Percentiles rank a stretch among this genome's conserved stretches.
phyloP scores from a whole-genome alignment of 1,140 invertebrate species.

The Zaprionus tsacasi region DNA sequence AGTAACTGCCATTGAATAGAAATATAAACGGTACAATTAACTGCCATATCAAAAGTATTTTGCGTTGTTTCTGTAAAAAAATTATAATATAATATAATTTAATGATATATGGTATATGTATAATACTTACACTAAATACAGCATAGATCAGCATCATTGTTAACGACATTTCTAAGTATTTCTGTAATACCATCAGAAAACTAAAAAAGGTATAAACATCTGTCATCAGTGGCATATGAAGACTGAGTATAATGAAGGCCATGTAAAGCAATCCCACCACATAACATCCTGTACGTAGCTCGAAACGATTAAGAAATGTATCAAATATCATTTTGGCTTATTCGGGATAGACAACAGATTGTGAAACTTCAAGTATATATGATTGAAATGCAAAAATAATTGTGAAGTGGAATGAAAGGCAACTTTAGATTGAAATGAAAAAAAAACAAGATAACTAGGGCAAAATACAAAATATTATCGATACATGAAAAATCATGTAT shows the following conservation, averaged over 20 bases:
- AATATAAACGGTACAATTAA: background rate
- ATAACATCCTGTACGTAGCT: constrained; percentile 26
- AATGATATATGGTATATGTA: no score
- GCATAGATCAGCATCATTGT: background rate
- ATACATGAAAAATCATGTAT: no score
- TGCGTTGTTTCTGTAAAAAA: constrained; percentile 11
- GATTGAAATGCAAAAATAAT: background rate
- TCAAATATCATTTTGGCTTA: constrained; percentile 21
- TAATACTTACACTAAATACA: background rate
- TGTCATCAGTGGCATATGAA: constrained; percentile 1
- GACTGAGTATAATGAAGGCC: background rate
- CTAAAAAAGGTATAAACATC: background rate
- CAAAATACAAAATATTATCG: background rate
- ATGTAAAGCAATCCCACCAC: background rate
- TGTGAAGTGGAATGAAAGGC: background rate
- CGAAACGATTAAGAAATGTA: constrained; percentile 23
- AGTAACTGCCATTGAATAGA: constrained; percentile 21
- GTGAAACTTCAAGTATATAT: no score
- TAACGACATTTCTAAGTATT: background rate
- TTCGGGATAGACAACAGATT: no score
- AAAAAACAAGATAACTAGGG: background rate
- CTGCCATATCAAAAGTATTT: constrained; percentile 10
- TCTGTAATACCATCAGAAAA: background rate
- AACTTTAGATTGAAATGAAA: background rate
- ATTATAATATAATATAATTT: background rate